Evolutionary conservation across 2,888 invertebrate species (phyloP).

Genomic region (Tetanocera ferruginea): DNA sequence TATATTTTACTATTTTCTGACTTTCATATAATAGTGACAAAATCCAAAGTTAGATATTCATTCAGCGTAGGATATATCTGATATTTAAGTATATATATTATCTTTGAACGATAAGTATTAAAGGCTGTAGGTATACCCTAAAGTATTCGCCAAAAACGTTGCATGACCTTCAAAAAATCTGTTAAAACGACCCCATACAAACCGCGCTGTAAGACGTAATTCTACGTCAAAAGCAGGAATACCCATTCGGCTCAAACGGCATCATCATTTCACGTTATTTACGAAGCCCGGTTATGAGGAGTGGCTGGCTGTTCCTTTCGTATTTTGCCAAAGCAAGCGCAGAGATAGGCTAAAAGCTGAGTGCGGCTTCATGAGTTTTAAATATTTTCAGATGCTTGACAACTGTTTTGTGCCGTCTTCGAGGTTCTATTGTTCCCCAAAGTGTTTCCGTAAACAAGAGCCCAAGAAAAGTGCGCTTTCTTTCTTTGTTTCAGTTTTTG

Average conservation of each 20-base stretch:
- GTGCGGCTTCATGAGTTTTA: slow-evolving; percentile 2
- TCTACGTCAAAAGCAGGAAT: no score
- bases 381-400: slow-evolving; percentile 5
- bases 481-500: slow-evolving; percentile 1
- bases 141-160: no score
- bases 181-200: no score
- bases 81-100: no score
- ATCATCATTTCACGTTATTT: slow-evolving; percentile 19
- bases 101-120: no score
- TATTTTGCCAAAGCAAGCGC: background rate
- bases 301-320: background rate
- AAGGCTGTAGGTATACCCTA: no score
- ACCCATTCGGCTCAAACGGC: slow-evolving; percentile 7
- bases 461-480: slow-evolving; percentile 9
- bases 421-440: slow-evolving; percentile 30
- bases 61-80: no score
- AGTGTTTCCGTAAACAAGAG: slow-evolving; percentile 35
- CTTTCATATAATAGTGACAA: no score
- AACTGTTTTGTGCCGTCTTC: background rate
- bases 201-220: no score
- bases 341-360: slow-evolving; percentile 42
- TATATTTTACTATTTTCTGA: no score
- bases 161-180: no score
- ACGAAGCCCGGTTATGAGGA: background rate
- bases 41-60: no score